Evolutionary conservation across 2,113 vertebrate species (phyloP).

Genomic region (Verasper variegatus): DNA sequence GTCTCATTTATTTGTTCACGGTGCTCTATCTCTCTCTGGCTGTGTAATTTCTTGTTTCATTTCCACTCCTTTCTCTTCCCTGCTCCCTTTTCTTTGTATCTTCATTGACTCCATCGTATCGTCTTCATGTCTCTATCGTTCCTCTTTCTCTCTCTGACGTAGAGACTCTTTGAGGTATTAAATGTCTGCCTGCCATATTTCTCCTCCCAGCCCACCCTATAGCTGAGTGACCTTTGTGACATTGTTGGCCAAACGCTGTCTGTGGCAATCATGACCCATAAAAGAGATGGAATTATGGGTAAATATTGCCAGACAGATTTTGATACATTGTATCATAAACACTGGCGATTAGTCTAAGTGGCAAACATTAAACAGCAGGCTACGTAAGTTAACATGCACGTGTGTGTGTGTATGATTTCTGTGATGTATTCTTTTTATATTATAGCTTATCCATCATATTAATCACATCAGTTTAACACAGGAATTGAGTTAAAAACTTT

Average conservation of each 20-base stretch:
- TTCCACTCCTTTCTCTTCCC: constrained; percentile 50
- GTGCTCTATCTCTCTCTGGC: constrained; percentile 52
- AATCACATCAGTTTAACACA: not conserved
- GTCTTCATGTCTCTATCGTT: constrained; percentile 63
- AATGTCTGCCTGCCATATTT: constrained; percentile 83
- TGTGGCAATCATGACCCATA: constrained; percentile 80
- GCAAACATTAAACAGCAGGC: constrained; percentile 52
- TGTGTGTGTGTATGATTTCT: not conserved
- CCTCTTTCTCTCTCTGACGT: constrained; percentile 67
- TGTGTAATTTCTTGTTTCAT: constrained; percentile 78
- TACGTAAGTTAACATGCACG: constrained; percentile 17
- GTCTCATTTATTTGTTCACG: constrained; percentile 64
- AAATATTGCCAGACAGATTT: constrained; percentile 40
- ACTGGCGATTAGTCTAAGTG: constrained; percentile 33
- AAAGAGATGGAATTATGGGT: constrained; percentile 60
- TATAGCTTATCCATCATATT: not conserved
- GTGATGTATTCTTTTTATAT: not conserved
- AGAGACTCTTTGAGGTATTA: constrained; percentile 80
- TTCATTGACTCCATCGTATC: constrained; percentile 66
- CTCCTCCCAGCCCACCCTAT: constrained; percentile 41
- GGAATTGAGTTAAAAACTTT: not conserved
- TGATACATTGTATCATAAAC: constrained; percentile 57
- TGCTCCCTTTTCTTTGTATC: constrained; percentile 76
- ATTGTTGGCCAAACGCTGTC: constrained; percentile 88
- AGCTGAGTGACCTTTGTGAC: constrained; percentile 88